Evolutionary conservation across 2,797 vertebrate species (phyloP).

Genomic region (Propithecus deckenii): DNA sequence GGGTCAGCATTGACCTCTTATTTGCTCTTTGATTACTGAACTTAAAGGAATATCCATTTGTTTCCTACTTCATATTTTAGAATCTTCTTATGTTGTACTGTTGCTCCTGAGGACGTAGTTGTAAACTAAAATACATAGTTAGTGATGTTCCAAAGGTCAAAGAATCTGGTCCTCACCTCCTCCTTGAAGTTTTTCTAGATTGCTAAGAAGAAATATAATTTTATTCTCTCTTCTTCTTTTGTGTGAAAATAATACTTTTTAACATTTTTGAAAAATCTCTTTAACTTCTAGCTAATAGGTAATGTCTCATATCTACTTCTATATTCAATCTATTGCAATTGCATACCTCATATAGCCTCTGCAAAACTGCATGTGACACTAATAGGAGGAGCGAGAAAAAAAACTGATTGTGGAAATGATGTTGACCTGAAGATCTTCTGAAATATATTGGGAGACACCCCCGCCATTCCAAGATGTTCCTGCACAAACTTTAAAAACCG

Average conservation of each 20-base stretch:
- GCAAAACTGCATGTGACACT: background rate
- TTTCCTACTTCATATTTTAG: constrained; percentile 41
- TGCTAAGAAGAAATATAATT: background rate
- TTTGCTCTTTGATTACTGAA: constrained; percentile 62
- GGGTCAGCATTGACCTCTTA: constrained; percentile 33
- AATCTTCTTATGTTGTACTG: background rate
- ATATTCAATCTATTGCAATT: background rate
- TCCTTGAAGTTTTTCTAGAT: background rate
- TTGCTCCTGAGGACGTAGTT: background rate
- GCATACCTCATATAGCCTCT: background rate
- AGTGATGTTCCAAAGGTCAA: background rate
- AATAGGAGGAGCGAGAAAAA: background rate
- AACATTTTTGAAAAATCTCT: background rate
- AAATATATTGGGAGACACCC: background rate
- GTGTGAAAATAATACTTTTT: background rate
- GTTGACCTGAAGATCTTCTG: background rate
- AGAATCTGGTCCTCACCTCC: background rate
- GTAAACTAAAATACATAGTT: constrained; percentile 18
- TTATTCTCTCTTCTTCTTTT: background rate
- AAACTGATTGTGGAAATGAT: background rate
- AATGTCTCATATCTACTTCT: background rate
- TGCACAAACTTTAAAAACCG: background rate
- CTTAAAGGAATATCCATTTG: background rate
- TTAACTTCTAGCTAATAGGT: background rate
- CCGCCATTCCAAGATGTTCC: background rate